Conservation (phyloP, 2,888 invertebrate species). For the Lysandra bellargus region DNA sequence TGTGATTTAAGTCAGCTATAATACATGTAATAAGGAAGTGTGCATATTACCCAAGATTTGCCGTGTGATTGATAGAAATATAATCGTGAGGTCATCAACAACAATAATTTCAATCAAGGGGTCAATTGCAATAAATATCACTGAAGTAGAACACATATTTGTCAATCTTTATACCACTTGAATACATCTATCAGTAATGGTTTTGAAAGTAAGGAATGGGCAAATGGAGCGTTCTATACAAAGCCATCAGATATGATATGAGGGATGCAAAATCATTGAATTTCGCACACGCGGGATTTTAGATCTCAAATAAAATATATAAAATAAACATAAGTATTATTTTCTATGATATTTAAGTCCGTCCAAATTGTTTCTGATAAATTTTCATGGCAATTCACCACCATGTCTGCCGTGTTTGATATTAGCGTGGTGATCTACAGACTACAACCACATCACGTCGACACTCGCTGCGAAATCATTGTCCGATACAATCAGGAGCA, state of each 20-base stretch:
- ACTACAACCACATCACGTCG: background rate
- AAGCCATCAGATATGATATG: too few relatives aligned
- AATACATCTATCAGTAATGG: background rate
- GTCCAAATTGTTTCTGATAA: background rate
- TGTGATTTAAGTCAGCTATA: background rate
- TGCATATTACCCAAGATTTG: background rate
- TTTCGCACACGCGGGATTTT: too few relatives aligned
- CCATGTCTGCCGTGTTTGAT: background rate
- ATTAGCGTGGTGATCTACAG: background rate
- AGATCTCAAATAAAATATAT: too few relatives aligned
- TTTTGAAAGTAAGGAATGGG: background rate
- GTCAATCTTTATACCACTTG: constrained; percentile 2
- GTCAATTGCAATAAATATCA: background rate
- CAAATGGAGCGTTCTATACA: too few relatives aligned
- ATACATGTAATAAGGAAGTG: background rate
- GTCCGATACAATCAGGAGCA: background rate
- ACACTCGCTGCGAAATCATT: background rate
- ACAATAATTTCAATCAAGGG: constrained; percentile 10
- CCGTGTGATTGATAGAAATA: constrained; percentile 1
- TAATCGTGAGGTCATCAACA: background rate
- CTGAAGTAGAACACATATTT: constrained; percentile 2
- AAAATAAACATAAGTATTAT: too few relatives aligned
- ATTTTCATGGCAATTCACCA: background rate
- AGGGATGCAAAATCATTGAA: too few relatives aligned
- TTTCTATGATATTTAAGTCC: too few relatives aligned